A percentile compares a stretch with the other conserved stretches of the same genome.
These are phyloP conservation scores for Amorpha juglandis DNA, from an alignment of 2,888 invertebrate species.

Conservation along the genomic window DNA sequence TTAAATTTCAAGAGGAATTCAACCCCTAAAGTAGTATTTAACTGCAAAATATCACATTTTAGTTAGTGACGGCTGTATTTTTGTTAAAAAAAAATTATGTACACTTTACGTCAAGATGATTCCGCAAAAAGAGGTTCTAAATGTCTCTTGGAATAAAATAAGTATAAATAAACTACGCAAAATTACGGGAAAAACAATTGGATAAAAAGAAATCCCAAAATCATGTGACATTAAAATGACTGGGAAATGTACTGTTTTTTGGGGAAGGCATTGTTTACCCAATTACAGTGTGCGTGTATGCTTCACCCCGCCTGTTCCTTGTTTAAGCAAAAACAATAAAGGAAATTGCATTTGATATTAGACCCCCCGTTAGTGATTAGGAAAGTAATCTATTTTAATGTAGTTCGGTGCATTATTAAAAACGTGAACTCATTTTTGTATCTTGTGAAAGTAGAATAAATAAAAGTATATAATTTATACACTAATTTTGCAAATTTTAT, in stretches of 20 bases:
- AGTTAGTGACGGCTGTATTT: too few species aligned
- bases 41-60: too few species aligned
- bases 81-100: too few species aligned
- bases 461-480: neutral
- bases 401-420: slow-evolving; percentile 27
- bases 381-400: slow-evolving; percentile 61
- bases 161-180: neutral
- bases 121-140: too few species aligned
- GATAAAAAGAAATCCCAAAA: neutral
- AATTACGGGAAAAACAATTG: neutral
- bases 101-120: too few species aligned
- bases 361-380: slow-evolving; percentile 53
- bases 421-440: neutral
- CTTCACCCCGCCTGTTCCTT: slow-evolving; percentile 51
- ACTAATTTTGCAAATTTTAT: too few species aligned
- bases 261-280: slow-evolving; percentile 36
- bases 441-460: neutral
- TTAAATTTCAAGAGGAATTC: too few species aligned
- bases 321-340: slow-evolving; percentile 57
- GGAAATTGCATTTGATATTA: slow-evolving; percentile 60
- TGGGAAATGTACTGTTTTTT: slow-evolving; percentile 19
- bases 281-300: slow-evolving; percentile 44
- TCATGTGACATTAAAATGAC: neutral
- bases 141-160: neutral
- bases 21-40: too few species aligned